phyloP scores from a whole-genome alignment of 1,140 invertebrate species.

The Hetaerina americana region DNA sequence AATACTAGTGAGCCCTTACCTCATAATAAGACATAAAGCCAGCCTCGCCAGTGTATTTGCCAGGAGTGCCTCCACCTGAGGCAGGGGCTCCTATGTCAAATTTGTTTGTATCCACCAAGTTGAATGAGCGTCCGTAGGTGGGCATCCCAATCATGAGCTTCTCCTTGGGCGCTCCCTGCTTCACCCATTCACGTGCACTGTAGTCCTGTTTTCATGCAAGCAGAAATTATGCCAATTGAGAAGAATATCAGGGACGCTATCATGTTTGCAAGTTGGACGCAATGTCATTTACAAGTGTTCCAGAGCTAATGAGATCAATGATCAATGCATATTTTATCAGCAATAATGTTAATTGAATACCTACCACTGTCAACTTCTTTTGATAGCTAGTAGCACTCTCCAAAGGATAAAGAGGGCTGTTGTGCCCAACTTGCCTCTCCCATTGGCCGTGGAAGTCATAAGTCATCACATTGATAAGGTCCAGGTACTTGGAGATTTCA shows the following conservation, averaged over 20 bases:
- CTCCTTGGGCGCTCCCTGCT: slow-evolving; percentile 86
- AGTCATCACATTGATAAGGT: slow-evolving; percentile 91
- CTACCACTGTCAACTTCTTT: slow-evolving; percentile 78
- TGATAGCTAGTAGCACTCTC: slow-evolving; percentile 80
- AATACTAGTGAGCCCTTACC: too few species aligned
- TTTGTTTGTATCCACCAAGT: slow-evolving; percentile 71
- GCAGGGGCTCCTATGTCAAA: slow-evolving; percentile 89
- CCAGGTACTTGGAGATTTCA: slow-evolving; percentile 85
- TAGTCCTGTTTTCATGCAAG: slow-evolving; percentile 61
- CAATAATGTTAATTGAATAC: not conserved
- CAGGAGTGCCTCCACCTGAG: slow-evolving; percentile 65
- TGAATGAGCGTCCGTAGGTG: slow-evolving; percentile 89
- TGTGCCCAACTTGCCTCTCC: slow-evolving; percentile 85
- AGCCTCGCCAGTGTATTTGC: slow-evolving; percentile 74
- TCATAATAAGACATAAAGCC: slow-evolving; percentile 92
- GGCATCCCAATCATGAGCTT: slow-evolving; percentile 93
- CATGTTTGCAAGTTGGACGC: too few species aligned
- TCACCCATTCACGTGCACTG: slow-evolving; percentile 83
- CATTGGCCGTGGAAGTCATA: slow-evolving; percentile 91
- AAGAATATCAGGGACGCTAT: too few species aligned
- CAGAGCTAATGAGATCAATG: not conserved
- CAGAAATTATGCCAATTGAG: slow-evolving; percentile 11
- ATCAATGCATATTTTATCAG: not conserved
- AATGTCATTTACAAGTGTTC: too few species aligned
- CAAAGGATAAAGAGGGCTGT: slow-evolving; percentile 76